Evolutionary conservation across 2,113 vertebrate genomes (phyloP).

Genomic region (Ariopsis seemanni): DNA sequence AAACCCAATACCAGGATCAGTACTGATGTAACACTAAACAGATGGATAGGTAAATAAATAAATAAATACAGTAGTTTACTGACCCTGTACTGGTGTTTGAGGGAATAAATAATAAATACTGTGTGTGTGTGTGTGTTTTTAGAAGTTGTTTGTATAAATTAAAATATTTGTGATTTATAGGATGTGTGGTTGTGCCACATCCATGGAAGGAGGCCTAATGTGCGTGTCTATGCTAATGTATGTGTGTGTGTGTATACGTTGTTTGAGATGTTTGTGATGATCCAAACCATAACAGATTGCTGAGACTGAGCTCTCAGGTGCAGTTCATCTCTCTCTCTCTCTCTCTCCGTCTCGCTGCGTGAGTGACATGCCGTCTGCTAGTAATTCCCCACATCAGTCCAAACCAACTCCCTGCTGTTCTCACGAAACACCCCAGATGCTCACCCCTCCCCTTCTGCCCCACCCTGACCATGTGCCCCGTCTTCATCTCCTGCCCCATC

Average conservation of each 20-base stretch:
- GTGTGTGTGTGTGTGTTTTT: background rate
- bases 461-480: background rate
- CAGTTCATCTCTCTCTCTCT: background rate
- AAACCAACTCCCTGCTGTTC: constrained; percentile 17
- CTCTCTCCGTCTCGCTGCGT: constrained; percentile 2
- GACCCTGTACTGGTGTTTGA: background rate
- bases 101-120: background rate
- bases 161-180: background rate
- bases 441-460: background rate
- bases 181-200: background rate
- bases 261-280: constrained; percentile 8
- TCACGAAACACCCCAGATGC: background rate
- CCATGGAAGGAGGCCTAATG: background rate
- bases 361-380: constrained; percentile 8
- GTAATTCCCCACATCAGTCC: constrained; percentile 12
- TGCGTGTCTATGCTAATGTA: background rate
- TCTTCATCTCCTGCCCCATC: background rate
- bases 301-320: constrained; percentile 20
- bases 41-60: background rate
- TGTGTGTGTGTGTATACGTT: background rate
- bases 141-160: background rate
- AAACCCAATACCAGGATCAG: no score
- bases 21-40: background rate
- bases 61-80: background rate
- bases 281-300: background rate